phyloP scores from a whole-genome alignment of 2,797 vertebrate genomes.

The Neosilurus mollespiculum region DNA sequence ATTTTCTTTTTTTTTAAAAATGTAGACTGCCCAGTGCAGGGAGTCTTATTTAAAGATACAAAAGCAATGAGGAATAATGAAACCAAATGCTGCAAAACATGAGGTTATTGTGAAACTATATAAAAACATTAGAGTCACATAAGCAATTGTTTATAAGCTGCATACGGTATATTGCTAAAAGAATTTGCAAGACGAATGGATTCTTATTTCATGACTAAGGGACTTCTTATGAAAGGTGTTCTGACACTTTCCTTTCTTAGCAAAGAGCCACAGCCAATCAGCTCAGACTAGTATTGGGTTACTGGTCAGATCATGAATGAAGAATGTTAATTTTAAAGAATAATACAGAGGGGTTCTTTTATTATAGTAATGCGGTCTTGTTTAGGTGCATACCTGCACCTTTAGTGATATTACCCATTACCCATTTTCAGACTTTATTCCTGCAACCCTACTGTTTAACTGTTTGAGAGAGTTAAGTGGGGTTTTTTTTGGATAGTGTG shows the following conservation, averaged over 20 bases:
- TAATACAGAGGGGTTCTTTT: background rate
- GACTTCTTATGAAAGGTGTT: background rate
- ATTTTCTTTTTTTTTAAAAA: too few species aligned
- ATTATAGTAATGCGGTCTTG: background rate
- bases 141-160: background rate
- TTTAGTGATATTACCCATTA: background rate
- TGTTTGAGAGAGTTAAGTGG: slow-evolving; percentile 39
- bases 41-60: background rate
- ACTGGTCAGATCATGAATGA: background rate
- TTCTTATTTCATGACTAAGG: background rate
- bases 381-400: background rate
- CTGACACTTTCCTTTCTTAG: background rate
- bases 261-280: background rate
- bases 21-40: background rate
- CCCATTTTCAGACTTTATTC: background rate
- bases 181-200: background rate
- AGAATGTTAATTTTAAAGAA: background rate
- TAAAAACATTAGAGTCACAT: background rate
- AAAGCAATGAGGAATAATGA: background rate
- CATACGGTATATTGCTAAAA: background rate
- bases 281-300: background rate
- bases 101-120: background rate
- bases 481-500: slow-evolving; percentile 9
- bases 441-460: background rate
- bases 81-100: background rate